Evolutionary conservation across 30 jellyfish, hydroid and myxozoan genomes (phyloP), one percentile per base, ranked within the genome.

Genomic region (Clytia hemisphaerica): DNA sequence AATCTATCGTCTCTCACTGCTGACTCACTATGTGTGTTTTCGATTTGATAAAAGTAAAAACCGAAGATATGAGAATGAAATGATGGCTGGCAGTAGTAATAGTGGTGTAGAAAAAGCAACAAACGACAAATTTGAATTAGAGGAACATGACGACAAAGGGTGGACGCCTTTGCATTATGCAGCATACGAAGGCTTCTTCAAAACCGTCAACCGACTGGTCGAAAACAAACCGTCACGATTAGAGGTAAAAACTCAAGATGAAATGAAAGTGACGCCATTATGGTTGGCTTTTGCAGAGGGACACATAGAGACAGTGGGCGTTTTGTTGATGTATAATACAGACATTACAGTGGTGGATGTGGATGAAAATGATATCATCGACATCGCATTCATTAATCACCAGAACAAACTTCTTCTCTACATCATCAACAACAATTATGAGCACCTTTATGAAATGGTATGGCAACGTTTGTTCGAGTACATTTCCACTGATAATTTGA

Each of bases 161-260:
- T 57, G 70, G 70, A 22, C 70, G 16, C 27, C 25, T 22, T 22
- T 57, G 30, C 70, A 57, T 22, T 45, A 57, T n/a, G 70, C 70
- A 21, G 70, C 70, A 0, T 57, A 22, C 5, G 12, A 57, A 4
- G 70, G 70, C 4, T 33, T 3, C 33, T 22, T 22, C 48, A 21
- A 57, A 5, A 33, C 48, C 14, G 42, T 57, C 5, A n/a, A 57
- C 25, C 70, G 70, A 5, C 0, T 57, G 42, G 33, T 57, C 16
- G 42, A 57, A 7, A 30, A 57, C 5, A 57, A 57, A 33, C 33
- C 70, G 70, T 22, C 14, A 28, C 37, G 37, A 5, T 21, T 57
- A 1, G 70, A 57, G 16, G 19, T 57, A 30, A 26, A n/a, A 21
- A 57, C 70, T 5, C 70, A 21, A 37, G 70, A 57, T n/a, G 33